These are phyloP conservation scores for Hydrotaea diabolus DNA, from an alignment of 2,888 invertebrate genomes.

Conservation along the genomic window DNA sequence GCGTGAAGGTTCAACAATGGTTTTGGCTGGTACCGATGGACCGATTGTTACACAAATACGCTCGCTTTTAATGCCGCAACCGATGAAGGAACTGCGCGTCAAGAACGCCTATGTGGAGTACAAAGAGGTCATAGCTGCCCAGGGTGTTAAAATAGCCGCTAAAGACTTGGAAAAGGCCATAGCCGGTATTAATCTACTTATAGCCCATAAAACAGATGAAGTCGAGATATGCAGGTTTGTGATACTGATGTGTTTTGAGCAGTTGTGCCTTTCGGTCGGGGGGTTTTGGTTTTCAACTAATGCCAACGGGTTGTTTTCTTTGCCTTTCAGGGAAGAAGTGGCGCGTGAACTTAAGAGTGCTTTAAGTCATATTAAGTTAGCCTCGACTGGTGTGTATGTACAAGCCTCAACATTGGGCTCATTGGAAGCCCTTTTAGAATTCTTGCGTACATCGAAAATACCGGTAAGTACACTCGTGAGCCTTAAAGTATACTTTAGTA, in stretches of 20 bases:
- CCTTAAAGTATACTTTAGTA: too few relatives aligned
- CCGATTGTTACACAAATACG: conserved; percentile 98
- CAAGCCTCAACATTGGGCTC: conserved; percentile 99
- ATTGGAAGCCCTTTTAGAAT: conserved; percentile 96
- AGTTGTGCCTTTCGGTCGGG: too few relatives aligned
- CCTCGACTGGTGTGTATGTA: conserved; percentile 98
- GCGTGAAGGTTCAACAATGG: conserved; percentile 95
- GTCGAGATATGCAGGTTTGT: conserved; percentile 88
- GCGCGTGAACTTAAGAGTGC: conserved; percentile 93
- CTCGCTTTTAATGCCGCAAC: conserved; percentile 98
- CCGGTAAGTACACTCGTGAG: conserved; percentile 86
- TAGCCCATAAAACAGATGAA: conserved; percentile 97
- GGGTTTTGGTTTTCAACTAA: not conserved
- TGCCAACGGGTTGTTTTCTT: not conserved
- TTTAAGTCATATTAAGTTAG: conserved; percentile 94
- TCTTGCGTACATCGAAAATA: conserved; percentile 94
- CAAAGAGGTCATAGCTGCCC: conserved; percentile 96
- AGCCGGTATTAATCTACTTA: conserved; percentile 95
- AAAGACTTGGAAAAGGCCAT: conserved; percentile 99
- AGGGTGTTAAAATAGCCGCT: conserved; percentile 98
- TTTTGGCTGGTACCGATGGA: conserved; percentile 98
- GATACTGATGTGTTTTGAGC: too few relatives aligned
- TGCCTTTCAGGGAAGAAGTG: conserved; percentile 88
- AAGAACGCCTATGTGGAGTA: conserved; percentile 98
- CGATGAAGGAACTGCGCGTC: conserved; percentile 97